Evolutionary conservation across 2,797 vertebrate genomes (phyloP), one percentile per base, ranked within the genome.

Genomic region (Amazonetta brasiliensis): DNA sequence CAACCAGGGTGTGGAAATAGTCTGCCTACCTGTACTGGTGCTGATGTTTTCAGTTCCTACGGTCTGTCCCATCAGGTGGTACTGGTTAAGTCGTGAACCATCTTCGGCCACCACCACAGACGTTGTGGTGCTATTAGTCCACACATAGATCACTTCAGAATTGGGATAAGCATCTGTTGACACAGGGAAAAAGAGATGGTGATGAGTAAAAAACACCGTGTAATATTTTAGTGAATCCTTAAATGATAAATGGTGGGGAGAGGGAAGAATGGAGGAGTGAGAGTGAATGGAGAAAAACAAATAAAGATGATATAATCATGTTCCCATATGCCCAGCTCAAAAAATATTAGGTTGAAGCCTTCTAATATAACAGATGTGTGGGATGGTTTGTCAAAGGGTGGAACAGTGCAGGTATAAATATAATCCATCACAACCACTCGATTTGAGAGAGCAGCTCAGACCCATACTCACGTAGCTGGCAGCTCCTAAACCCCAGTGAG

Each of bases 81-180:
- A 99, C 96, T 99, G 99, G 95, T 99, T 99, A 84, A 99, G 98
- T 17, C 99, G 98, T 20, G 99, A 99, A n/a, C 99, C 99, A 1
- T 99, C 99, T 89, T 99, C 99, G 0, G 99, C 99, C 96, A 99
- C 99, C 87, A 99, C 99, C 95, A 99, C 99, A 3, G 99, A 99
- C 5, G 98, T 99, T 87, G 98, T 98, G 17, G 99, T 98, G 59
- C 96, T 98, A 8, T 99, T 98, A 54, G 99, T 99, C 99, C 99
- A 99, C 11, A 98, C 98, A 31, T 99, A 99, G 74, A 99, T 98
- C 19, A 99, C 99, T 97, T 99, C 99, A 1, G 99, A 99, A 67
- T 99, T 98, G 2, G 99, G 99, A 95, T 99, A 99, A 5, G 99
- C 99, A 73, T 99, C 99, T 99, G 94, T 50, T 6, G 30, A 17